Evolutionary conservation across 2,888 invertebrate species (phyloP), one percentile per base, ranked within the genome.

Genomic region (Caenorhabditis sinica): DNA sequence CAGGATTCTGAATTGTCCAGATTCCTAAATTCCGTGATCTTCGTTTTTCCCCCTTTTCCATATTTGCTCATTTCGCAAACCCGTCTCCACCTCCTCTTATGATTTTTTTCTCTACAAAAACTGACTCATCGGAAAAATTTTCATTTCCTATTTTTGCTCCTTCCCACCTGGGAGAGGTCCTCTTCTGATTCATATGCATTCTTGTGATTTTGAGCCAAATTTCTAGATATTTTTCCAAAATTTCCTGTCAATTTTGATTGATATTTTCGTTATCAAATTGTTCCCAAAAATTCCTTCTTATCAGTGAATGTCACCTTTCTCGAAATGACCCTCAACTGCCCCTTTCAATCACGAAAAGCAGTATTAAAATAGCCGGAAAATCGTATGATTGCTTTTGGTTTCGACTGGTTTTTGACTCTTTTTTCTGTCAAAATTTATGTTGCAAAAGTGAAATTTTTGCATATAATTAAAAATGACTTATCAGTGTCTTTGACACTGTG

Each of bases 31-130:
- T 20, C 20, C 49, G 6, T 20, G 20, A 49, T 20, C 20, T 5
- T 49, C 49, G n/a, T 3, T 36, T 9, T 36, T 36, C 33, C 33
- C 5, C 33, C 33, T 36, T 36, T 9, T 2, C 56, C 28, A 56
- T 56, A 56, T 56, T 61, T 40, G 61, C 33, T 36, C 33, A 61
- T 40, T 61, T 61, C 40, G 61, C 61, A 33, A 40, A 61, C 33
- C 36, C n/a, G n/a, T 36, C 17, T n/a, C 30, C 25, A 58, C 58
- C 17, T n/a, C 25, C 23, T 28, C 58, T 28, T 40, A 61, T 40
- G 61, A 33, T 33, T 61, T 13, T 36, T 61, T 61, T 8, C 30
- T 15, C 15, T 11, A 23, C 2, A 20, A 56, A 56, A 28, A 28
- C 25, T 56, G 56, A 28, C 56, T 56, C 28, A 28, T 28, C 15